phyloP scores from a whole-genome alignment of 1,140 invertebrate genomes.

The Stratiolaelaps scimitus region DNA sequence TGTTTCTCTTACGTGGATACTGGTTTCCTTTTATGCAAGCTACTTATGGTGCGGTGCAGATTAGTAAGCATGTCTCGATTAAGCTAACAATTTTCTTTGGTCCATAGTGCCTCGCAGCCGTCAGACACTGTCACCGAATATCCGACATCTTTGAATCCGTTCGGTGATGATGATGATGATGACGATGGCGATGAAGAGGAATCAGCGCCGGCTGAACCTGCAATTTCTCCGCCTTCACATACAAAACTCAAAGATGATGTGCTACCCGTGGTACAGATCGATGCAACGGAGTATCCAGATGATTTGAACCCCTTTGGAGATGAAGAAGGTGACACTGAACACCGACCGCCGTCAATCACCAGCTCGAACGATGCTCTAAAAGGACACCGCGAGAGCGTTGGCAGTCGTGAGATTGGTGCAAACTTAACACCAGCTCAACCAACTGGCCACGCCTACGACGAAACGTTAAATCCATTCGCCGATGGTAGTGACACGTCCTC shows the following conservation, averaged over 20 bases:
- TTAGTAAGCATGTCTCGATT: neutral
- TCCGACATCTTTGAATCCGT: constrained; percentile 62
- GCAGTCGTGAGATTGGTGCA: no score
- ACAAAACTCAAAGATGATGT: neutral
- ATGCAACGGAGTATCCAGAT: constrained; percentile 31
- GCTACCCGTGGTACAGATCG: no score
- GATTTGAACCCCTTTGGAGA: constrained; percentile 46
- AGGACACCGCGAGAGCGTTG: constrained; percentile 37
- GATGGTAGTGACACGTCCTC: constrained; percentile 12
- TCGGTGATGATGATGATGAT: constrained; percentile 40
- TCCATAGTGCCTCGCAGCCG: neutral
- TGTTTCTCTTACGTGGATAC: no score
- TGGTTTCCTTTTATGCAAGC: no score
- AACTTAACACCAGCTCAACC: neutral
- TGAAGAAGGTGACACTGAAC: constrained; percentile 46
- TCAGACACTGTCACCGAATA: constrained; percentile 43
- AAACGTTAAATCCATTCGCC: constrained; percentile 12
- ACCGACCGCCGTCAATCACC: no score
- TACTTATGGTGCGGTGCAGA: no score
- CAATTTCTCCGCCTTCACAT: neutral
- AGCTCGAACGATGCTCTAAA: constrained; percentile 31
- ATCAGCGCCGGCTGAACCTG: constrained; percentile 2
- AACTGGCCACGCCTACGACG: neutral
- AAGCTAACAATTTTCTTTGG: neutral
- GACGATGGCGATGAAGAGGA: constrained; percentile 28